These are phyloP conservation scores for Coremacera marginata DNA, from an alignment of 2,888 invertebrate species.

Conservation along the genomic window DNA sequence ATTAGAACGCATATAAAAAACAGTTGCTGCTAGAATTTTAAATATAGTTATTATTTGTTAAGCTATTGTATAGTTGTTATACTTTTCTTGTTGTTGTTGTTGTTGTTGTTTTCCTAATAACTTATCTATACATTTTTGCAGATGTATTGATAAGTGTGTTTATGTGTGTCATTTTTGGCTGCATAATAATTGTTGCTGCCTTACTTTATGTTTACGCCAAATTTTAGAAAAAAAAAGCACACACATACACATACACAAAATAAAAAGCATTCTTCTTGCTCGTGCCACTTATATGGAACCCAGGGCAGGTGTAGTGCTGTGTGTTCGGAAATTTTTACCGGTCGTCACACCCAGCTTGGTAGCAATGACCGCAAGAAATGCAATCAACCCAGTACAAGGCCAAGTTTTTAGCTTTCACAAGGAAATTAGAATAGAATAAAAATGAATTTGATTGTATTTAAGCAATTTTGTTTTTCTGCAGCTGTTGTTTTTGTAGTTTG, in stretches of 20 bases:
- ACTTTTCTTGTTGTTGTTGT: not conserved
- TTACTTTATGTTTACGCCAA: no score
- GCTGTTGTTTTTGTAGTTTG: constrained; percentile 15
- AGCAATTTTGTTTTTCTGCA: constrained; percentile 1
- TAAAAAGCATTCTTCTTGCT: no score
- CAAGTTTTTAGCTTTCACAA: constrained; percentile 51
- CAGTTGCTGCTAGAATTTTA: no score
- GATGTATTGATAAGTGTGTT: not conserved
- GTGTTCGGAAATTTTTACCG: not conserved
- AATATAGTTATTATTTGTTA: no score
- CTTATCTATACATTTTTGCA: not conserved
- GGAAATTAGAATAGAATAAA: not conserved
- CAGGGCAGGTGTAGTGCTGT: no score
- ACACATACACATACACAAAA: no score
- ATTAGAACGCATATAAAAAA: no score
- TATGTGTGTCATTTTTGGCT: not conserved
- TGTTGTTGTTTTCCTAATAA: not conserved
- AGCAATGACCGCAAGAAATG: constrained; percentile 66
- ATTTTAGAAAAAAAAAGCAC: no score
- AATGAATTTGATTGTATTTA: constrained; percentile 23
- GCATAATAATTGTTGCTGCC: no score
- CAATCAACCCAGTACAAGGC: constrained; percentile 68
- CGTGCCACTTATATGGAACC: no score
- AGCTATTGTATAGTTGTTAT: no score
- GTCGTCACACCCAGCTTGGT: not conserved